These are phyloP conservation scores for Eudorcas thomsonii DNA, from an alignment of 2,113 vertebrate species.

Conservation along the genomic window DNA sequence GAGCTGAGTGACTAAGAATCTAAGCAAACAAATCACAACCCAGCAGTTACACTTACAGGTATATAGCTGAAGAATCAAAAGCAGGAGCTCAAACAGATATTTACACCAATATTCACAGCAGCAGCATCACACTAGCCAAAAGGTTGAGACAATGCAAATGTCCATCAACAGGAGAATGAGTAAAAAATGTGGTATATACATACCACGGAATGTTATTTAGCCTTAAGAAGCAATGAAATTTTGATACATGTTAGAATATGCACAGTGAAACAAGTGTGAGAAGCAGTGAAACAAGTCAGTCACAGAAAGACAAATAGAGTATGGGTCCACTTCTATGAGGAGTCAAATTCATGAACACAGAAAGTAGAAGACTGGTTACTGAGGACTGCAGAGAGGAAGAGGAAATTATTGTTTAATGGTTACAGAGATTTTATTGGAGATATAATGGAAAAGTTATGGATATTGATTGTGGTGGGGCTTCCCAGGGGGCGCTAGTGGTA, in stretches of 20 bases:
- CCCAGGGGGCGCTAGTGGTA: neutral
- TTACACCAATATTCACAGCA: neutral
- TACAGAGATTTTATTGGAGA: neutral
- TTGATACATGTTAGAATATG: neutral
- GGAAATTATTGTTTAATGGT: neutral
- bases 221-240: neutral
- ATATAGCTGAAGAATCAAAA: neutral
- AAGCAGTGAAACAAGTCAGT: neutral
- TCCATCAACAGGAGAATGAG: neutral
- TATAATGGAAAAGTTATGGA: neutral
- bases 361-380: neutral
- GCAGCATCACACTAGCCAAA: neutral
- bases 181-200: neutral
- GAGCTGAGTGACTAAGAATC: neutral
- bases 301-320: neutral
- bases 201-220: neutral
- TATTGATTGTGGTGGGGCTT: neutral
- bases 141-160: neutral
- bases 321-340: neutral
- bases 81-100: neutral
- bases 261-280: no score
- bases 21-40: neutral
- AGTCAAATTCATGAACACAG: neutral
- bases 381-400: neutral
- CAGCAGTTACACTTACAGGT: neutral